These are phyloP conservation scores for Molossus molossus DNA, from an alignment of 2,797 vertebrate genomes.

Conservation along the genomic window DNA sequence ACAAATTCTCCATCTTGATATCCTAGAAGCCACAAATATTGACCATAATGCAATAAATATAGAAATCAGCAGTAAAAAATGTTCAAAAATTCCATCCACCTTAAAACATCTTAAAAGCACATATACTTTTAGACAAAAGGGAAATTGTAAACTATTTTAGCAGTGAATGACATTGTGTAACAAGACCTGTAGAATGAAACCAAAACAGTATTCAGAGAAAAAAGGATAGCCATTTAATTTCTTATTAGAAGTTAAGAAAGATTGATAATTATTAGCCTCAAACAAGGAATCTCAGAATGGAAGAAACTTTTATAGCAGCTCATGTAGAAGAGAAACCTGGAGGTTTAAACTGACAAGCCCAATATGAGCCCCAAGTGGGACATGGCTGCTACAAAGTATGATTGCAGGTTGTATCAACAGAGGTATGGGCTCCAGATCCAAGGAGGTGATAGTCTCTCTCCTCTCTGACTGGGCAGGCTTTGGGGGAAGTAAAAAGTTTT, in stretches of 20 bases:
- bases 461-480: background rate
- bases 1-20: background rate
- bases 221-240: background rate
- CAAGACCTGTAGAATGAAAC: background rate
- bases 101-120: background rate
- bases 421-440: background rate
- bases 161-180: background rate
- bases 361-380: background rate
- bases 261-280: background rate
- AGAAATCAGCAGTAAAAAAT: background rate
- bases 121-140: background rate
- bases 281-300: background rate
- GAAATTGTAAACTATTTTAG: background rate
- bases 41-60: background rate
- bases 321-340: background rate
- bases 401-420: background rate
- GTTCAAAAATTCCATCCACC: background rate
- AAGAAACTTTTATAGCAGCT: background rate
- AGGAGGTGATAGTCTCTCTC: background rate
- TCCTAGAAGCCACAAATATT: background rate
- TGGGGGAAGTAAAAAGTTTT: background rate
- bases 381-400: background rate
- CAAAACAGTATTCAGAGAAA: slow-evolving; percentile 9
- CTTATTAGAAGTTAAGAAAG: slow-evolving; percentile 45
- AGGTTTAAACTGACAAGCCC: background rate